Conservation (phyloP, 2,888 invertebrate genomes). For the Ptilodon capucinus region DNA sequence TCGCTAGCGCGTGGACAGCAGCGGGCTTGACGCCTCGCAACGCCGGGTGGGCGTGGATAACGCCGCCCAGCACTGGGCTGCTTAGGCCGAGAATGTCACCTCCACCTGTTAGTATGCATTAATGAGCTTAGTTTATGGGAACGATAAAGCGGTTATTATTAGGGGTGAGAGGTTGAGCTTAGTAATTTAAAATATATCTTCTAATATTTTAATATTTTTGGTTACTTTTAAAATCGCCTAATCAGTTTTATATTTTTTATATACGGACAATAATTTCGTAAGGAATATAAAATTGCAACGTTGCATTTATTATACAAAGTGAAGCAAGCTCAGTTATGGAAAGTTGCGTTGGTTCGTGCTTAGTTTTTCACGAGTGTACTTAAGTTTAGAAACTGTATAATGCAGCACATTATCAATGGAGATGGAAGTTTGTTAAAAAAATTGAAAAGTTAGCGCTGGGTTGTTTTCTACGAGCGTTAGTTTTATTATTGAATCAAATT, state of each 20-base stretch:
- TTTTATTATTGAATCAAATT: constrained; percentile 7
- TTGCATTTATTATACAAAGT: constrained; percentile 2
- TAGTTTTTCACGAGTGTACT: constrained; percentile 23
- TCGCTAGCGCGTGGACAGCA: constrained; percentile 72
- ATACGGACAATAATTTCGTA: neutral
- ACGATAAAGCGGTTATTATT: neutral
- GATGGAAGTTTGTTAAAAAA: constrained; percentile 16
- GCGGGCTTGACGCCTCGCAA: constrained; percentile 85
- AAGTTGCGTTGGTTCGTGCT: constrained; percentile 18
- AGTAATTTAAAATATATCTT: neutral
- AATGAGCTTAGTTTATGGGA: constrained; percentile 23
- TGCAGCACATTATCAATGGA: constrained; percentile 25
- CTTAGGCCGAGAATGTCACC: constrained; percentile 75
- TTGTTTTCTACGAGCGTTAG: constrained; percentile 15
- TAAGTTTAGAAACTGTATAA: constrained; percentile 19
- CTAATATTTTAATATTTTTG: neutral
- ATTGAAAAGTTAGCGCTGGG: constrained; percentile 16
- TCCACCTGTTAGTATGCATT: constrained; percentile 55
- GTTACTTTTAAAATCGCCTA: too few relatives aligned
- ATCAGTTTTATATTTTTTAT: neutral
- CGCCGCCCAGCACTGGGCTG: constrained; percentile 72
- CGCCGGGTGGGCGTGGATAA: constrained; percentile 84
- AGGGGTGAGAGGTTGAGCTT: neutral
- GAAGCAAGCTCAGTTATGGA: constrained; percentile 17
- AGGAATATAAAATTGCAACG: neutral